Evolutionary conservation across 2,113 vertebrate species (phyloP).

Genomic region (Progne subis): DNA sequence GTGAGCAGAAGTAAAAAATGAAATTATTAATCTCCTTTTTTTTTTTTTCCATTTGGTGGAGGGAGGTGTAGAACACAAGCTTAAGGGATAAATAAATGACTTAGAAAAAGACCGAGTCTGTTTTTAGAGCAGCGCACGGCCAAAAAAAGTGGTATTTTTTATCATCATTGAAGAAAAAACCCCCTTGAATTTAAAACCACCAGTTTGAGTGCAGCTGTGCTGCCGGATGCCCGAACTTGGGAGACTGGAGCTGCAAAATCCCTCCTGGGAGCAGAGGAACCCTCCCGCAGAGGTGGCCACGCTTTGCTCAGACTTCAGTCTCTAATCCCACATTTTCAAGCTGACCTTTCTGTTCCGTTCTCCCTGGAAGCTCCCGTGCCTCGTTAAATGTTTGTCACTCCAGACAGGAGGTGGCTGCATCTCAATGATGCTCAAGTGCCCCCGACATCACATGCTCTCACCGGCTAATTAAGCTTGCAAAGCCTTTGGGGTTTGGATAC

Average conservation of each 20-base stretch:
- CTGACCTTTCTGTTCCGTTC: neutral
- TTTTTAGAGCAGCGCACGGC: neutral
- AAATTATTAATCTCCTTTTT: neutral
- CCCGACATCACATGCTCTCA: neutral
- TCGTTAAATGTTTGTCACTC: neutral
- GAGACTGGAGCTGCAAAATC: neutral
- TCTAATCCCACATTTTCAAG: neutral
- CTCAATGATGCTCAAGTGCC: conserved; percentile 23
- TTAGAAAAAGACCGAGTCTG: neutral
- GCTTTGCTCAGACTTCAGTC: neutral
- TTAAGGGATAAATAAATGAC: neutral
- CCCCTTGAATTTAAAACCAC: neutral
- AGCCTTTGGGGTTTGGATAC: conserved; percentile 20
- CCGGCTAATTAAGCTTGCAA: conserved; percentile 23
- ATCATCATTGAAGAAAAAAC: neutral
- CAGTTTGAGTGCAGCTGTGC: neutral
- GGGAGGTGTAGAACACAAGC: neutral
- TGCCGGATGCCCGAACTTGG: neutral
- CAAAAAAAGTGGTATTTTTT: neutral
- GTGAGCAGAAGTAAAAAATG: neutral
- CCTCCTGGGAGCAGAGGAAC: neutral
- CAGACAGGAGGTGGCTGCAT: conserved; percentile 13
- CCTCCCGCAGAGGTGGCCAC: rapidly evolving
- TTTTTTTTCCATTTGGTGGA: neutral
- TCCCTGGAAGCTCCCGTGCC: neutral